phyloP scores from a whole-genome alignment of 1,140 invertebrate genomes.

The Pemphigus obesinymphae region DNA sequence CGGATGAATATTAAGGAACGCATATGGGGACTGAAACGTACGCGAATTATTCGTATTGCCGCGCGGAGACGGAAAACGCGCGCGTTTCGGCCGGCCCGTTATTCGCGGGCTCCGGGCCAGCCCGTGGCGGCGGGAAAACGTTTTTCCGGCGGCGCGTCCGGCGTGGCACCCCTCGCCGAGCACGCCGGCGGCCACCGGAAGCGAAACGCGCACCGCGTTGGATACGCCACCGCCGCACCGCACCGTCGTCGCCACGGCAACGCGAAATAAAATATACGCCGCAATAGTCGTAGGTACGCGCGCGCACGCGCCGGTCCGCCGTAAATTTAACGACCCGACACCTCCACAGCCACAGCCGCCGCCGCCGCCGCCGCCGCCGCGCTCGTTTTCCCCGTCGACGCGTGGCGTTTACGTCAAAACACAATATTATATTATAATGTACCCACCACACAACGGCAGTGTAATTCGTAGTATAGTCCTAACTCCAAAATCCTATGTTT shows the following conservation, averaged over 20 bases:
- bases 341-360: background rate
- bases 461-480: too few species aligned
- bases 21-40: too few species aligned
- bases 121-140: slow-evolving; percentile 12
- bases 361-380: background rate
- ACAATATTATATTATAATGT: too few species aligned
- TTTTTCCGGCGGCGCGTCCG: slow-evolving; percentile 36
- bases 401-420: background rate
- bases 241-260: slow-evolving; percentile 1
- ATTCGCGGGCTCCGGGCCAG: slow-evolving; percentile 26
- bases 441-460: too few species aligned
- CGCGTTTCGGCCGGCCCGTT: background rate
- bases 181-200: background rate
- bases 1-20: too few species aligned
- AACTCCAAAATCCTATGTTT: too few species aligned
- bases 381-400: background rate
- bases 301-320: background rate
- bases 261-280: background rate
- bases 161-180: background rate
- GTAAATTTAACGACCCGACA: slow-evolving; percentile 36
- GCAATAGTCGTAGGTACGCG: background rate
- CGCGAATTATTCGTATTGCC: background rate
- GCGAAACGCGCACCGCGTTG: background rate
- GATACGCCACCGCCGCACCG: background rate
- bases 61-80: background rate